phyloP scores from a whole-genome alignment of 1,140 invertebrate species.

The Leptinotarsa defecta region DNA sequence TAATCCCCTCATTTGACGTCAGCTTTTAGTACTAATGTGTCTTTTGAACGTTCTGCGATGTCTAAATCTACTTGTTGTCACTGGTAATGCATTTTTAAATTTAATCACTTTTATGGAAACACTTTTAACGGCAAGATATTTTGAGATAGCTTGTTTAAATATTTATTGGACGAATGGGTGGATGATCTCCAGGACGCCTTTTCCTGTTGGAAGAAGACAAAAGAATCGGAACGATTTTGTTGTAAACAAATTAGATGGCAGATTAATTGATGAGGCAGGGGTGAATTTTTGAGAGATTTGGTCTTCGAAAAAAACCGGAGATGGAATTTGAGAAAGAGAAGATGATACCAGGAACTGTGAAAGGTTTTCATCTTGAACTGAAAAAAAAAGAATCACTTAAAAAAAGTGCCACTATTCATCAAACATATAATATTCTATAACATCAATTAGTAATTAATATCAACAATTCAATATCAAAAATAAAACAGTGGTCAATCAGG shows the following conservation, averaged over 20 bases:
- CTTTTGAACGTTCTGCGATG: conserved; percentile 19
- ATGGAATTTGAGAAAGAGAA: too few relatives aligned
- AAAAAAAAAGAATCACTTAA: too few relatives aligned
- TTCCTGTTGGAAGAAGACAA: not conserved
- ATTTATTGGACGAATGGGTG: not conserved
- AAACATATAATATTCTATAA: too few relatives aligned
- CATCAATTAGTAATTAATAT: too few relatives aligned
- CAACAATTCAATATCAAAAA: too few relatives aligned
- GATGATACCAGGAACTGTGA: too few relatives aligned
- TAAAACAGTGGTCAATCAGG: too few relatives aligned
- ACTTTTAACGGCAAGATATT: conserved; percentile 14
- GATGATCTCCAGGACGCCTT: not conserved
- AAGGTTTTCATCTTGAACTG: too few relatives aligned
- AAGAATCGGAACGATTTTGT: not conserved
- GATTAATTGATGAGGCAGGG: not conserved
- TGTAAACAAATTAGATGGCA: conserved; percentile 3
- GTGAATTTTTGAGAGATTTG: not conserved
- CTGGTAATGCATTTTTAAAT: conserved; percentile 26
- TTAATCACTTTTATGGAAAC: conserved; percentile 23
- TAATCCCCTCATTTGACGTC: conserved; percentile 41
- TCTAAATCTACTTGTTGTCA: conserved; percentile 12
- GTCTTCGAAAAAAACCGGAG: too few relatives aligned
- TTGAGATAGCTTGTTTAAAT: not conserved
- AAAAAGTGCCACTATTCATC: too few relatives aligned
- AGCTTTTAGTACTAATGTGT: conserved; percentile 35